A percentile compares a stretch with the other conserved stretches of the same genome.
These are phyloP conservation scores for Drosophila incognita DNA, from an alignment of 2,888 invertebrate genomes.

Conservation along the genomic window DNA sequence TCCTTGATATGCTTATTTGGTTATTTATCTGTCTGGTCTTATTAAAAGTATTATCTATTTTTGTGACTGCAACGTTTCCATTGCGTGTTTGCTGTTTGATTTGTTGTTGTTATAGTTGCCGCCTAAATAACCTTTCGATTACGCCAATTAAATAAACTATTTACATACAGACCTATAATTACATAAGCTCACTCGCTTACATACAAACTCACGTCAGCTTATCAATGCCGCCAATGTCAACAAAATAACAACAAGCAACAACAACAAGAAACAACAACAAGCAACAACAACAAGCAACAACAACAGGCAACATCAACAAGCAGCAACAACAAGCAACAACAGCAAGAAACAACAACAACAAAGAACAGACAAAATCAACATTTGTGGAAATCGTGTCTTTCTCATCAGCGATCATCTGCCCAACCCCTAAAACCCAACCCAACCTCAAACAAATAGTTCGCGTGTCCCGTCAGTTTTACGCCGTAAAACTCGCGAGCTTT, in stretches of 20 bases:
- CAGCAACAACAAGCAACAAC: slow-evolving; percentile 24
- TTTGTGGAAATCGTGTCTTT: slow-evolving; percentile 30
- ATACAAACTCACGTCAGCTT: slow-evolving; percentile 41
- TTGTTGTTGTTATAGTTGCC: slow-evolving; percentile 41
- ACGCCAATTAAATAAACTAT: slow-evolving; percentile 70
- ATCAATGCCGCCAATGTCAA: slow-evolving; percentile 65
- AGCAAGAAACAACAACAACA: slow-evolving; percentile 6
- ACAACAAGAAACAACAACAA: slow-evolving; percentile 32
- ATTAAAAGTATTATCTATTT: slow-evolving; percentile 17
- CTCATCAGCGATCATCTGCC: slow-evolving; percentile 18
- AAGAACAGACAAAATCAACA: slow-evolving; percentile 8
- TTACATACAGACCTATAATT: slow-evolving; percentile 53
- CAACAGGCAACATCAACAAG: slow-evolving; percentile 49
- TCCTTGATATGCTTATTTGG: not conserved
- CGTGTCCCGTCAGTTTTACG: not conserved
- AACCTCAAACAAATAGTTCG: slow-evolving; percentile 24
- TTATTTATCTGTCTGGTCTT: not conserved
- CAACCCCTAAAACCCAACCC: slow-evolving; percentile 24
- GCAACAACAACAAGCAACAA: not conserved
- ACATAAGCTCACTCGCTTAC: slow-evolving; percentile 37
- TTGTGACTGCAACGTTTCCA: slow-evolving; percentile 9
- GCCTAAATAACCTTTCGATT: slow-evolving; percentile 72
- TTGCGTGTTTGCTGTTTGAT: slow-evolving; percentile 15
- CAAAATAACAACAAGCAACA: slow-evolving; percentile 52
- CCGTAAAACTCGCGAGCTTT: slow-evolving; percentile 15